Base-by-base conservation (phyloP, 2,888 invertebrate genomes). In the Zhuqinia jingwanae region DNA sequence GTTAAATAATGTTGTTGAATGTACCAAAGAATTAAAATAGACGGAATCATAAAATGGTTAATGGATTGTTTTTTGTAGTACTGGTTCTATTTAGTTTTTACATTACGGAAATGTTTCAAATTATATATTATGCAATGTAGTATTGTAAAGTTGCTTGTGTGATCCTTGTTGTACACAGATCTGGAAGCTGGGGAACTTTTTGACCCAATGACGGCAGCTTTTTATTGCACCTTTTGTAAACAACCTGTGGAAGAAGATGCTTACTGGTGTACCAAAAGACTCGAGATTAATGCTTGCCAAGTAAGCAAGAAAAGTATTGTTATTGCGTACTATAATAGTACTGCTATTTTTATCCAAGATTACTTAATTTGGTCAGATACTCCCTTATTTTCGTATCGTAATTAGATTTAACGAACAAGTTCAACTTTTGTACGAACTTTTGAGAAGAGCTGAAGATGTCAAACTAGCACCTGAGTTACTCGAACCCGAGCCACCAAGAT, bases 171-270 rank as follows among this genome's bases (percentile, higher is more conserved):
- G 3, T 60, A 63, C 20, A 47, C 36, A 65, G 88, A 87, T 79
- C 22, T 89, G 47, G 89, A 89, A 22, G 90, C 88, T 58, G 91
- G 90, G 1, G 91, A 90, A 85, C 80, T 89, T 10, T 89, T 88
- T 88, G 97, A 98, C 92, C 95, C 95, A 93, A 94, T 94, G 91
- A 96, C 96, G 0, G 95, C 95, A 91, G 97, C 97, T 92, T 97
- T 97, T 92, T 95, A 96, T 68, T 98, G 98, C 93, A 98, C 97
- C 80, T 97, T 95, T 92, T 99, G 98, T 92, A 95, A 95, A 83
- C 95, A 96, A 92, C 95, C 96, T 0, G 98, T 99, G 0, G 97
- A 98, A 92, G 99, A 99, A 92, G 98, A 99, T 93, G 96, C 96
- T 91, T 97, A n/a, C 97, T 60, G 97, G 98, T 15, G 94, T 97